phyloP scores from a whole-genome alignment of 2,113 vertebrate genomes.

The Scopus umbretta region DNA sequence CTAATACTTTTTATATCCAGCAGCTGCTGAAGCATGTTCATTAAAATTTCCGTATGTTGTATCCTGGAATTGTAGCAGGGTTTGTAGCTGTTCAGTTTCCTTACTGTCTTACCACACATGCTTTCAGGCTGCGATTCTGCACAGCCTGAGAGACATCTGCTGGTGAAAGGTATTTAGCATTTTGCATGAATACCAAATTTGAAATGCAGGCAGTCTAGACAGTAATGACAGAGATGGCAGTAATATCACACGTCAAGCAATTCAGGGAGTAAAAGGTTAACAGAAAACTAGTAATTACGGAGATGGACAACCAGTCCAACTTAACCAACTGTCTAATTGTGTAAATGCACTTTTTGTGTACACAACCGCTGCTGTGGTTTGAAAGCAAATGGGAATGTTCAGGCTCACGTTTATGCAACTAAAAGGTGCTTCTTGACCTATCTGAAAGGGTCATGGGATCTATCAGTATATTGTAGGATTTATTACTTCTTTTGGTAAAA shows the following conservation, averaged over 20 bases:
- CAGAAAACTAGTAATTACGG: background rate
- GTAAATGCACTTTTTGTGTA: background rate
- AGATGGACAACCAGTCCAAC: background rate
- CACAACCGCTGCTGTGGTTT: background rate
- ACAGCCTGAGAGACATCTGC: constrained; percentile 1
- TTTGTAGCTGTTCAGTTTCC: background rate
- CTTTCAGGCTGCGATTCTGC: background rate
- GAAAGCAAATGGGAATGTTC: background rate
- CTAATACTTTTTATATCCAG: background rate
- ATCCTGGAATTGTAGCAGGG: background rate
- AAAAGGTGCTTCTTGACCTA: background rate
- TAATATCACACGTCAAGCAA: background rate
- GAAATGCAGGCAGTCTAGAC: background rate
- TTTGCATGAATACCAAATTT: background rate
- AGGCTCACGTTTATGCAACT: background rate
- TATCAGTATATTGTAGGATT: background rate
- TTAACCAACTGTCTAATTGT: background rate
- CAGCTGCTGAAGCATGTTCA: background rate
- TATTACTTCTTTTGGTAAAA: background rate
- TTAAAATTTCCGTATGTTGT: background rate
- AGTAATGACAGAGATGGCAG: background rate
- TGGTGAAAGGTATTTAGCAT: background rate
- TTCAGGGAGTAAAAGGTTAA: background rate
- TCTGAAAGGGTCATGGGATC: background rate
- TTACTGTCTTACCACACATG: background rate